These are phyloP conservation scores for Diglossa brunneiventris DNA, from an alignment of 2,113 vertebrate species.

Conservation along the genomic window DNA sequence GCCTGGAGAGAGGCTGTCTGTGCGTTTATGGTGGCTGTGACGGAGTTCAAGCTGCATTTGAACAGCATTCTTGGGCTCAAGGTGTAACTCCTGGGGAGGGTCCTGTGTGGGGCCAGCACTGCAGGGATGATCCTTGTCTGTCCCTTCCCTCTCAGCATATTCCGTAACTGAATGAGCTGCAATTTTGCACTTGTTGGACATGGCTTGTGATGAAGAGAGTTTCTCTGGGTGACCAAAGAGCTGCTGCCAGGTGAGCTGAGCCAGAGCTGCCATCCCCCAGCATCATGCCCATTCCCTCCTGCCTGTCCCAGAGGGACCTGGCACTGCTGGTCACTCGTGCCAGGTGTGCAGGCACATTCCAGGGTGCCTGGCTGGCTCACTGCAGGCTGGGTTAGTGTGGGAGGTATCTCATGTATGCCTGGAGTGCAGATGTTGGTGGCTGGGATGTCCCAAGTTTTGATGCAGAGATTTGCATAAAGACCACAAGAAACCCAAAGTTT, in stretches of 20 bases:
- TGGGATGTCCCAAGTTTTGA: neutral
- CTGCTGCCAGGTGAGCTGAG: neutral
- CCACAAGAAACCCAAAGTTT: too few relatives aligned
- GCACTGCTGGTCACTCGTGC: neutral
- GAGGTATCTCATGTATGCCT: neutral
- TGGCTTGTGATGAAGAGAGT: neutral
- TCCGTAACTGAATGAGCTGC: neutral
- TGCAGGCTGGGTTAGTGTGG: neutral
- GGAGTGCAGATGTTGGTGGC: neutral
- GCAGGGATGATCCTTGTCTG: too few relatives aligned
- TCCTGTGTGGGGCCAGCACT: neutral
- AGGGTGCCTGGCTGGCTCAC: neutral
- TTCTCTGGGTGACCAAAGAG: neutral
- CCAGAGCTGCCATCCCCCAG: neutral
- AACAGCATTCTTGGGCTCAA: neutral
- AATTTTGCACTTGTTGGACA: neutral
- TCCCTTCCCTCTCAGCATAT: too few relatives aligned
- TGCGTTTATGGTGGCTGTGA: accelerated
- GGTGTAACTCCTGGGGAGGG: neutral
- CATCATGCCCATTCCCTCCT: accelerated
- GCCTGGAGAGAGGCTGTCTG: neutral
- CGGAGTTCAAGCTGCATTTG: too few relatives aligned
- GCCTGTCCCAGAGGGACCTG: neutral
- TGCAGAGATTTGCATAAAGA: neutral
- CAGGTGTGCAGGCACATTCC: neutral